Percentiles rank a stretch among this genome's conserved stretches.
These are phyloP conservation scores for Mongoloraphidia duomilia DNA, from an alignment of 2,888 invertebrate species.

Conservation along the genomic window DNA sequence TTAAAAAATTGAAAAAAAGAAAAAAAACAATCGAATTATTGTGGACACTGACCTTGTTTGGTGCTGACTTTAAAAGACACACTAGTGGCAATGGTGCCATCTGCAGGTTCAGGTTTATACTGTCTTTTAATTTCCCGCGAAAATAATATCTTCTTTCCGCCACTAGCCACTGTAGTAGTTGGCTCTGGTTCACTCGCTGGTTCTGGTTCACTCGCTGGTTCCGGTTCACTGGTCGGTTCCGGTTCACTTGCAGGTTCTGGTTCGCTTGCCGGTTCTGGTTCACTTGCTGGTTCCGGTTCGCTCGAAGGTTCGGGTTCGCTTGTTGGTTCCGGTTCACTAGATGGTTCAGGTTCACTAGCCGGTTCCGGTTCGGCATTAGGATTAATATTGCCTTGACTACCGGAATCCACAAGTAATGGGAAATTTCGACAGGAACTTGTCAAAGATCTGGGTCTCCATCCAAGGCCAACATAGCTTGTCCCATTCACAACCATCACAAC, in stretches of 20 bases:
- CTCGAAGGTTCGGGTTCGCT: slow-evolving; percentile 28
- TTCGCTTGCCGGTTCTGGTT: slow-evolving; percentile 22
- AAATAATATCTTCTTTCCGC: slow-evolving; percentile 24
- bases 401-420: slow-evolving; percentile 43
- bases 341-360: slow-evolving; percentile 25
- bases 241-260: slow-evolving; percentile 24
- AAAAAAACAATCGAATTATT: background rate
- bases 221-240: slow-evolving; percentile 22
- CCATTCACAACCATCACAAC: slow-evolving; percentile 77
- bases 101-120: slow-evolving; percentile 20
- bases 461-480: slow-evolving; percentile 74
- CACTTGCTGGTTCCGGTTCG: slow-evolving; percentile 23
- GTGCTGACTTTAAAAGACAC: slow-evolving; percentile 65
- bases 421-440: slow-evolving; percentile 69
- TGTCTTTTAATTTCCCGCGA: slow-evolving; percentile 12
- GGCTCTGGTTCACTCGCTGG: slow-evolving; percentile 18
- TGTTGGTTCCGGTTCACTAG: slow-evolving; percentile 25
- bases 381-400: slow-evolving; percentile 20
- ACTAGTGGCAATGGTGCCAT: slow-evolving; percentile 64
- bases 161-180: slow-evolving; percentile 18
- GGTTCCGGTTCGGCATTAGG: slow-evolving; percentile 26
- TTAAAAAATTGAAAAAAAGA: background rate
- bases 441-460: slow-evolving; percentile 75
- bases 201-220: slow-evolving; percentile 22
- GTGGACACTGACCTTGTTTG: slow-evolving; percentile 31